Base-by-base conservation (phyloP, 2,888 invertebrate genomes). In the Drosophila cognata region DNA sequence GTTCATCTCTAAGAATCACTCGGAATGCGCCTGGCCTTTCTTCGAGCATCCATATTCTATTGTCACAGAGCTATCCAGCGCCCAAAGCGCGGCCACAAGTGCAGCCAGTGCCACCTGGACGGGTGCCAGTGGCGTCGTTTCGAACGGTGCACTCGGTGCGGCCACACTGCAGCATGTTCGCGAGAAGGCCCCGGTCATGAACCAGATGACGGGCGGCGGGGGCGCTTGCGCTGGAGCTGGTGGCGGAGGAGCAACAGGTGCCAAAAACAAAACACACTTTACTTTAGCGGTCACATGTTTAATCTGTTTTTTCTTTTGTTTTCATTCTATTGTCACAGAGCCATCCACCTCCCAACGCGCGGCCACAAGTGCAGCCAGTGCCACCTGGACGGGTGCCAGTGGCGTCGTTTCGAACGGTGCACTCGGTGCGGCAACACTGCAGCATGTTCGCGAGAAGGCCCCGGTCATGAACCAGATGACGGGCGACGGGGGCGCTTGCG, bases 21-120 rank as follows among this genome's bases (percentile, higher is more conserved):
- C 97, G 92, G 97, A 97, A 91, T 99, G 99, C 94, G 99, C 98
- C 87, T 99, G 99, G 99, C 99, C 99, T 81, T 99, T 99, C 94
- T 98, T 99, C 93, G 98, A 99, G 94, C 99, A 99, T 43, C 99
- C 99, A n/a, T 0, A 1, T 38, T 8, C 38, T n/a, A 1, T 4
- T n/a, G 1, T 31, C 31, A 31, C 10, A 31, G 0, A 31, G 31
- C 31, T 10, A 31, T 2, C 31, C 31, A n/a, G n/a, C n/a, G n/a
- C 53, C 5, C 10, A 25, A 10, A 35, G 33, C 25, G 4, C 11
- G 13, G 53, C 53, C 13, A 35, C 21, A 4, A 25, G 33, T 52
- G 21, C 52, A 31, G 94, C 75, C 16, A 61, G 76, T 38, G 66
- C 84, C 41, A 85, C 75, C 75, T 51, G 81, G 43, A 70, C 95